These are phyloP conservation scores for Pristionchus pacificus DNA, from an alignment of 1,140 invertebrate genomes.

Conservation along the genomic window DNA sequence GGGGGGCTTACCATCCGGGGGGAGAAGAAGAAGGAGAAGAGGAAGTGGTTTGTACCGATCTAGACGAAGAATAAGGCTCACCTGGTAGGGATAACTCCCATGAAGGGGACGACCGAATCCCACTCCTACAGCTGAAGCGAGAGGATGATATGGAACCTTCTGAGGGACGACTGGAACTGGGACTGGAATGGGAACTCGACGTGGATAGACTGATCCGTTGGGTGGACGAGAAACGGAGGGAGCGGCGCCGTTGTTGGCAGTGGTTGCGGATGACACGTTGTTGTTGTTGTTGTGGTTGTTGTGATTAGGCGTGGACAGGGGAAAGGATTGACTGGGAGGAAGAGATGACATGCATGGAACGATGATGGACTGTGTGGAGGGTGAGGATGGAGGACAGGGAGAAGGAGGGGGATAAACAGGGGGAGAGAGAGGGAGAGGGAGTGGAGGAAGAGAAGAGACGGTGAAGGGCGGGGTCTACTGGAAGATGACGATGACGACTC, in stretches of 20 bases:
- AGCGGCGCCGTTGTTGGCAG: background rate
- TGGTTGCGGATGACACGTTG: background rate
- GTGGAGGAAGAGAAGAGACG: background rate
- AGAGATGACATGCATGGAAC: background rate
- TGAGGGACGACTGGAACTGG: background rate
- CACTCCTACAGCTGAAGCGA: background rate
- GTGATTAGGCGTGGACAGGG: background rate
- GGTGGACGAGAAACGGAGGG: background rate
- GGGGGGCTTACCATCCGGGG: too few species aligned
- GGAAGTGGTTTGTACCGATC: too few species aligned
- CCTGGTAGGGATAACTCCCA: background rate
- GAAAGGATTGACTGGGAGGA: background rate
- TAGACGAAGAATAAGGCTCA: too few species aligned
- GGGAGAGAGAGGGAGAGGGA: background rate
- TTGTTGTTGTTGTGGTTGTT: background rate
- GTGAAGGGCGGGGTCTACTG: background rate
- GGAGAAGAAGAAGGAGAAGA: background rate
- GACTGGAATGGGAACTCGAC: background rate
- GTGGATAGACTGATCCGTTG: background rate
- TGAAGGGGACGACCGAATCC: background rate
- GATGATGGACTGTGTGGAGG: too few species aligned
- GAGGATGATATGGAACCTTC: background rate
- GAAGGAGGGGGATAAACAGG: background rate
- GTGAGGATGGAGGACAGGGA: background rate
- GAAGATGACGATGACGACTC: too few species aligned